Conservation (phyloP, 2,888 invertebrate genomes). For the Sycophila texana region DNA sequence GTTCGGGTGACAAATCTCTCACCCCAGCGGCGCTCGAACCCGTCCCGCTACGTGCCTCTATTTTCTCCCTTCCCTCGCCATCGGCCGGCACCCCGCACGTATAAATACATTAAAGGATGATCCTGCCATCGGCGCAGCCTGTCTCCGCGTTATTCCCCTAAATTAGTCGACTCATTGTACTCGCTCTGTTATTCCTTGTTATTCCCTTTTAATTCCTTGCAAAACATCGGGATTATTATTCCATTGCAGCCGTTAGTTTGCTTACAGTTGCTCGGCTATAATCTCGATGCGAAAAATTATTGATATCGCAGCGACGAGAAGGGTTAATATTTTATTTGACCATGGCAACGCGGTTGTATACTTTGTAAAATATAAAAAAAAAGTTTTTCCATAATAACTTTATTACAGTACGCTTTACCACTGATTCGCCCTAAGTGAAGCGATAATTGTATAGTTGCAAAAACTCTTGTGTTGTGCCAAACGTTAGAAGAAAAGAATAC, state of each 20-base stretch:
- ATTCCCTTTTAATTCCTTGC: neutral
- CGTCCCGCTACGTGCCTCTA: slow-evolving; percentile 45
- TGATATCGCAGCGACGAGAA: too few relatives aligned
- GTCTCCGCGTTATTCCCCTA: slow-evolving; percentile 24
- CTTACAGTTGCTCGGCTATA: neutral
- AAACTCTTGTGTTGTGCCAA: too few relatives aligned
- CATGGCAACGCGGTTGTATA: too few relatives aligned
- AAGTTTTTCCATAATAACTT: too few relatives aligned
- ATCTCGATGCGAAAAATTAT: too few relatives aligned
- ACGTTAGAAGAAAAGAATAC: too few relatives aligned
- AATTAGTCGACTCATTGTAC: slow-evolving; percentile 46
- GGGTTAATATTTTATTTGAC: too few relatives aligned
- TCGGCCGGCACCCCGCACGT: slow-evolving; percentile 64
- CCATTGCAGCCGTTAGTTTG: neutral
- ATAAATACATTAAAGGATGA: slow-evolving; percentile 76
- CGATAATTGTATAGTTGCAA: too few relatives aligned
- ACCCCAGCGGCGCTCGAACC: slow-evolving; percentile 62
- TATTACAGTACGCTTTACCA: too few relatives aligned
- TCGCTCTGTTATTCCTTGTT: slow-evolving; percentile 7
- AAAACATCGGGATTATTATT: neutral
- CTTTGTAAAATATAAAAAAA: too few relatives aligned
- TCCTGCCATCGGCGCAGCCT: slow-evolving; percentile 64
- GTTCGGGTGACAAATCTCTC: slow-evolving; percentile 74
- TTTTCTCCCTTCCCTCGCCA: slow-evolving; percentile 64
- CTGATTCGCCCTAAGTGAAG: too few relatives aligned